These are phyloP conservation scores for Fissipunctia ypsillon DNA, from an alignment of 2,888 invertebrate species.

Conservation along the genomic window DNA sequence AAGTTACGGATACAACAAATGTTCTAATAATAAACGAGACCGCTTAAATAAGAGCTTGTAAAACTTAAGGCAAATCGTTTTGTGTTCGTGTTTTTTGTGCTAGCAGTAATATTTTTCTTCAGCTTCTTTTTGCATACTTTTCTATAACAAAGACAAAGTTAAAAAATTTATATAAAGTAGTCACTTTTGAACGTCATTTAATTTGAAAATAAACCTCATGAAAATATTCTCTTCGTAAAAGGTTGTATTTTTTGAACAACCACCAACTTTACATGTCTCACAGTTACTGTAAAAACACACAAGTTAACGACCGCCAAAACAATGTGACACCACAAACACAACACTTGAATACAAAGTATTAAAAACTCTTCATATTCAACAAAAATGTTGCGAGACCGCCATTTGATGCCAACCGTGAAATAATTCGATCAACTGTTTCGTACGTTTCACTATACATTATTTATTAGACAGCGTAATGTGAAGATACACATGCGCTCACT, in stretches of 20 bases:
- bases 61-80: neutral
- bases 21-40: neutral
- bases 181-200: too few relatives aligned
- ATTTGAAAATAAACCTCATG: neutral
- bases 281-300: neutral
- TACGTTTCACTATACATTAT: slow-evolving; percentile 65
- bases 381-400: slow-evolving; percentile 50
- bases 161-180: too few relatives aligned
- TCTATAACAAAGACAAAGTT: too few relatives aligned
- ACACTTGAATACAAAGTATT: slow-evolving; percentile 33
- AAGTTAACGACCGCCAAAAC: slow-evolving; percentile 13
- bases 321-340: slow-evolving; percentile 30
- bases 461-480: slow-evolving; percentile 55
- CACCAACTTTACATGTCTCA: neutral
- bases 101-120: neutral
- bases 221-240: neutral
- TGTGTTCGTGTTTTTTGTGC: neutral
- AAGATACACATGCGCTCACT: slow-evolving; percentile 15
- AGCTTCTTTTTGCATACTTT: neutral
- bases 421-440: slow-evolving; percentile 44
- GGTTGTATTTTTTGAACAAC: neutral
- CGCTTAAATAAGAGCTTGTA: neutral
- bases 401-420: slow-evolving; percentile 61
- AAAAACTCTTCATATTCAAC: slow-evolving; percentile 20
- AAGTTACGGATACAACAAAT: neutral